Base-by-base conservation (phyloP, 2,797 vertebrate genomes). In the Adrianichthys oophorus region DNA sequence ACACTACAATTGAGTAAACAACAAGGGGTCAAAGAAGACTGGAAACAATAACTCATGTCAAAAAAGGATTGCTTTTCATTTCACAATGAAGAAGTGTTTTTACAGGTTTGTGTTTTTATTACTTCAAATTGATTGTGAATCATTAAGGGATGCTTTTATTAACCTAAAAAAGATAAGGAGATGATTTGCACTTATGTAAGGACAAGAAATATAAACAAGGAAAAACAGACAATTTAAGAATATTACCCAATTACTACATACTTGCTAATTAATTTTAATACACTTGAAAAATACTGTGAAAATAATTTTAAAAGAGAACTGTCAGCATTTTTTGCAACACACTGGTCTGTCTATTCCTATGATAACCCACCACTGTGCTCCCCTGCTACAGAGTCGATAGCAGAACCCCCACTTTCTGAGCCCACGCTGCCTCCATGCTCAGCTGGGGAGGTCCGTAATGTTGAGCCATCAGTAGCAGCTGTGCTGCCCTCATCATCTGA, bases 401-500 rank as follows among this genome's bases (percentile, higher is more conserved):
- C 98, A 18, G 97, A 99, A 70, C 97, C 98, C 5, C 98, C 98
- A 12, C 98, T 99, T 91, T 99, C 98, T 0, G 98, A 99, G 79
- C 97, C 97, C 89, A 98, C 97, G 5, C 98, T 99, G 65, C 97
- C 98, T 0, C 96, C 98, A 0, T 99, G 98, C 85, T 99, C 98
- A 0, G 98, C 98, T 5, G 98, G 97, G 5, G 98, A 99, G 1
- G 98, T 99, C 72, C 98, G 92, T 70, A 99, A 92, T 0, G 97
- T 98, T 13, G 98, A 99, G 76, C 98, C 98, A 15, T 99, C 98
- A 0, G 97, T 99, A 4, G 98, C 98, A 4, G 97, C 97, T 2
- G 97, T 99, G 91, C 97, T 99, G 91, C 98, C 98, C 82, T 99
- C 98, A 17, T 99, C 98, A 18, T 99, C 98, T 15, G 98, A 99